Conservation (phyloP, 2,797 vertebrate species). For the Buphagus erythrorhynchus region DNA sequence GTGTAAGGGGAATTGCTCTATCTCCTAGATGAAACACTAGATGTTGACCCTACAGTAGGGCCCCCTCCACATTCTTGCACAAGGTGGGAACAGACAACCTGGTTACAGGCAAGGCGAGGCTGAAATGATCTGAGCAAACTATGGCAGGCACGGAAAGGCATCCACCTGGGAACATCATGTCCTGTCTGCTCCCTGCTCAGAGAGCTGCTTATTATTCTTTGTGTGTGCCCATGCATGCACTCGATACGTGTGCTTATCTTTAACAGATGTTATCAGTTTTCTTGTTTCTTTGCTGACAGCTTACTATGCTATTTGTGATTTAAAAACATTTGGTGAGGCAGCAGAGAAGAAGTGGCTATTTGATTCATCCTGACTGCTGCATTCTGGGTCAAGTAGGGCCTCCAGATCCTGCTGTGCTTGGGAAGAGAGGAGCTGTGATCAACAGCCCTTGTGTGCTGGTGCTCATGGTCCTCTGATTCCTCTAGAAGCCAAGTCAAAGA, state of each 20-base stretch:
- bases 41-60: not conserved
- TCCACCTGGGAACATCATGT: not conserved
- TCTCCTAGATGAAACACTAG: not conserved
- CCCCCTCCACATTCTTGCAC: not conserved
- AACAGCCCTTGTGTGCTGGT: rapidly evolving
- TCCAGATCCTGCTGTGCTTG: not conserved
- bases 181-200: not conserved
- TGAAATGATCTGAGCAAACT: not conserved
- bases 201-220: not conserved
- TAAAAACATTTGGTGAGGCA: not conserved
- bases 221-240: not conserved
- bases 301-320: not conserved
- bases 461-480: not conserved
- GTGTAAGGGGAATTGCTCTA: not conserved
- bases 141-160: not conserved
- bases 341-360: not conserved
- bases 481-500: not conserved
- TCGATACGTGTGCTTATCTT: rapidly evolving
- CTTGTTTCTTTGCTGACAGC: not conserved
- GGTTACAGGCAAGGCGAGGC: not conserved
- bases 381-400: not conserved
- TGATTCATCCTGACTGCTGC: not conserved
- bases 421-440: not conserved
- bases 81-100: not conserved
- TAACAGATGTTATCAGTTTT: conserved; percentile 8